phyloP scores from a whole-genome alignment of 1,140 invertebrate genomes.

The Cataglyphis hispanica region DNA sequence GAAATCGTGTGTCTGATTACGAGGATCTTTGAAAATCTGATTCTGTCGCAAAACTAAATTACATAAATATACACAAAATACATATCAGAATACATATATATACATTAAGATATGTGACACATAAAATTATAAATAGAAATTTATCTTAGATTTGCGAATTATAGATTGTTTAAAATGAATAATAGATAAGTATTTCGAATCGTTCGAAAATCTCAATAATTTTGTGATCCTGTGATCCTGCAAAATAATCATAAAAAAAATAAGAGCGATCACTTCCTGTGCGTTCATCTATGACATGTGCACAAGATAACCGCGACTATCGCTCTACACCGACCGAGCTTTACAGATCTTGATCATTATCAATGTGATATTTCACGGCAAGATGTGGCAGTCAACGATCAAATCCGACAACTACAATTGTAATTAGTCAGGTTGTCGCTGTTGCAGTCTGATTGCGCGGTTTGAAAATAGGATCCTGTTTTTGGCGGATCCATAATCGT shows the following conservation, averaged over 20 bases:
- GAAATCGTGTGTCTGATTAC: not conserved
- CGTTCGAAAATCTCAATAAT: not conserved
- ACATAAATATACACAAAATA: too few species aligned
- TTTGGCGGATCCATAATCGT: conserved; percentile 60
- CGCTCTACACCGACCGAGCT: not conserved
- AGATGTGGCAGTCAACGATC: not conserved
- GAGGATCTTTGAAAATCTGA: not conserved
- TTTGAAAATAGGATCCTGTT: conserved; percentile 67
- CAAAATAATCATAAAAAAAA: conserved; percentile 21
- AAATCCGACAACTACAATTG: conserved; percentile 21
- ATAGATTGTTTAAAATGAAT: not conserved
- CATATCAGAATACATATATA: too few species aligned
- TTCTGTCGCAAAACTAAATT: not conserved
- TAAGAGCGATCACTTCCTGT: not conserved
- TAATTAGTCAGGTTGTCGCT: conserved; percentile 20
- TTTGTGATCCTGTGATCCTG: not conserved
- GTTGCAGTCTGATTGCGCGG: conserved; percentile 28
- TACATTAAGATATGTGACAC: too few species aligned
- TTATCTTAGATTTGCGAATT: too few species aligned
- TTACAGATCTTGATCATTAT: conserved; percentile 19
- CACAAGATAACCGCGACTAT: not conserved
- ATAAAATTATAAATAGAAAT: too few species aligned
- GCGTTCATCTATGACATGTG: not conserved
- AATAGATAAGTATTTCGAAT: not conserved
- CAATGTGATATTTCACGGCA: conserved; percentile 14